Base-by-base conservation (phyloP, 2,797 vertebrate species). In the Nasua narica region DNA sequence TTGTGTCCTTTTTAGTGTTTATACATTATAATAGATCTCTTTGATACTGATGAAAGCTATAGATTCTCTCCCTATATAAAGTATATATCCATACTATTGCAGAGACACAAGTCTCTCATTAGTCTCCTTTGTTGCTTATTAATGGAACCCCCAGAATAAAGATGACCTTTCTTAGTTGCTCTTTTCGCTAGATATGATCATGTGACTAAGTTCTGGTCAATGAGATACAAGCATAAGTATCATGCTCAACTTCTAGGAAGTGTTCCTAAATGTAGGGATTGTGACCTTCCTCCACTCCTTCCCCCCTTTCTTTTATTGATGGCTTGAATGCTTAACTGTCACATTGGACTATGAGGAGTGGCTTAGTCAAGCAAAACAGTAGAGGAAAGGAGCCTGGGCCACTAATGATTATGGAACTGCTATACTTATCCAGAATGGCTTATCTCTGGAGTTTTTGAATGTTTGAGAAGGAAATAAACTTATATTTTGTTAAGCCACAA, bases 21-120 rank as follows among this genome's bases (percentile, higher is more conserved):
- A 60, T 70, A 81, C 52, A 60, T 62, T 48, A 76, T 46, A 76
- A 86, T 48, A 74, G 18, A 50, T 76, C 74, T 85, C 60, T 79
- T 91, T 60, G 78, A 74, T 60, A 96, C 27, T 90, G 86, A 84
- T 95, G 35, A 94, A 85, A 95, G 52, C n/a, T 88, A 18, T 25
- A 32, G 23, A 35, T 60, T 83, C 58, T 52, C 54, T 78, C 25
- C 25, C 25, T 87, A 3, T 56, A 50, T 40, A 54, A 83, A 92
- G 78, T 81, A 60, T 9, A 50, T 65, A 87, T 43, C 15, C 72
- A 43, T 35, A 29, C 56, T 32, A 43, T 6, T 78, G 5, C 14
- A 86, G 82, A 50, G 18, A 62, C 2, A 58, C 1, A 58, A 56
- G 25, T 76, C 19, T 78, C 10, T 21, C 74, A 21, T 32, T 72